Evolutionary conservation across 2,888 invertebrate genomes (phyloP).

Genomic region (Vandiemenella viatica): DNA sequence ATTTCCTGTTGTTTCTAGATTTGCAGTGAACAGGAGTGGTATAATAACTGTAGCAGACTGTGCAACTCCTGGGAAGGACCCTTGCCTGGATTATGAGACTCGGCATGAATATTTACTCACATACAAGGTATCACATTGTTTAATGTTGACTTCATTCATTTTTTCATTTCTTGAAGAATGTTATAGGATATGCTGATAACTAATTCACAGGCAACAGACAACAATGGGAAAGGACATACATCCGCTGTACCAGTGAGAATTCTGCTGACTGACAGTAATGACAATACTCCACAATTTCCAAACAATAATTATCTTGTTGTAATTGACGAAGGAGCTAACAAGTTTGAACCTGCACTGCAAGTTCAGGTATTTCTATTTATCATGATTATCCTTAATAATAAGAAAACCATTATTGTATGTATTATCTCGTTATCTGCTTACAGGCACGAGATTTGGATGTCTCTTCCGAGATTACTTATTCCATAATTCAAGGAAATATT

Average conservation of each 20-base stretch:
- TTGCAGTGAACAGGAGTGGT: conserved; percentile 62
- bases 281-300: conserved; percentile 72
- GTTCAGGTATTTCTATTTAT: conserved; percentile 20
- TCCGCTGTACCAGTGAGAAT: conserved; percentile 67
- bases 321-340: conserved; percentile 71
- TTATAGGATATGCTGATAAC: background rate
- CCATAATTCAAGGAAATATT: conserved; percentile 45
- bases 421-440: background rate
- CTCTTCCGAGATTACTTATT: conserved; percentile 64
- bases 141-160: no score
- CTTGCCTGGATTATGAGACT: conserved; percentile 74
- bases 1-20: no score
- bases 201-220: conserved; percentile 57
- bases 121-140: conserved; percentile 46
- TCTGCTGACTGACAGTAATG: conserved; percentile 68
- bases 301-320: conserved; percentile 62
- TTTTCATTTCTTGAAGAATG: background rate
- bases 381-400: background rate
- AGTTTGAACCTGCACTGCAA: conserved; percentile 51
- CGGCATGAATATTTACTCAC: conserved; percentile 68
- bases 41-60: conserved; percentile 67
- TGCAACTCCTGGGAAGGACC: conserved; percentile 42
- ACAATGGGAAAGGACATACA: conserved; percentile 62
- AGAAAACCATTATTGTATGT: background rate
- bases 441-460: conserved; percentile 67